phyloP scores from a whole-genome alignment of 2,888 invertebrate genomes.

The Archaeoteleia sp. region DNA sequence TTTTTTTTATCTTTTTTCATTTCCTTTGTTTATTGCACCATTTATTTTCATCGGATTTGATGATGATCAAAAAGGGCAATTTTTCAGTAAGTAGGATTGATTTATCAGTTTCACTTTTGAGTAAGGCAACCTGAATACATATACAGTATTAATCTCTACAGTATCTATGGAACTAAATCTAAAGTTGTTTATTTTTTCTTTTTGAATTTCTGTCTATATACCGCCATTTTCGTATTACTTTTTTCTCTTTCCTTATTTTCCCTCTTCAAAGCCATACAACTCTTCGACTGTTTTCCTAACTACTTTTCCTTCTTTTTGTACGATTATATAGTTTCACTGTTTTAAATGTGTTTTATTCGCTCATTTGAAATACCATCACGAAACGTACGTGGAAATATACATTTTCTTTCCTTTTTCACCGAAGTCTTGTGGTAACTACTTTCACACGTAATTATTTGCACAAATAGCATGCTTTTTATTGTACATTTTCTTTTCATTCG shows the following conservation, averaged over 20 bases:
- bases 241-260: slow-evolving; percentile 1
- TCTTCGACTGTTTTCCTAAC: neutral
- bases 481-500: no score
- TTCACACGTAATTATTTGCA: no score
- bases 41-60: slow-evolving; percentile 81
- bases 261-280: neutral
- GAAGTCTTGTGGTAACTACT: no score
- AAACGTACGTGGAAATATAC: no score
- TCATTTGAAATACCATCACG: no score
- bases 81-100: slow-evolving; percentile 82
- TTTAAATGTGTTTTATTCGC: no score
- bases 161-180: slow-evolving; percentile 9
- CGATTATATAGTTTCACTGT: no score
- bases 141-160: slow-evolving; percentile 34
- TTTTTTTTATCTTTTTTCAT: slow-evolving; percentile 83
- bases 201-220: slow-evolving; percentile 10
- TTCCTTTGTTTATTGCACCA: slow-evolving; percentile 78
- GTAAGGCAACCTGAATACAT: slow-evolving; percentile 52
- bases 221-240: no score
- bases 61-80: slow-evolving; percentile 79
- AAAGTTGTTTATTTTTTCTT: slow-evolving; percentile 1
- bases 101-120: slow-evolving; percentile 65
- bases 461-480: no score
- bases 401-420: no score
- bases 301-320: no score